Evolutionary conservation across 2,797 vertebrate species (phyloP).

Genomic region (Hippoglossus hippoglossus): DNA sequence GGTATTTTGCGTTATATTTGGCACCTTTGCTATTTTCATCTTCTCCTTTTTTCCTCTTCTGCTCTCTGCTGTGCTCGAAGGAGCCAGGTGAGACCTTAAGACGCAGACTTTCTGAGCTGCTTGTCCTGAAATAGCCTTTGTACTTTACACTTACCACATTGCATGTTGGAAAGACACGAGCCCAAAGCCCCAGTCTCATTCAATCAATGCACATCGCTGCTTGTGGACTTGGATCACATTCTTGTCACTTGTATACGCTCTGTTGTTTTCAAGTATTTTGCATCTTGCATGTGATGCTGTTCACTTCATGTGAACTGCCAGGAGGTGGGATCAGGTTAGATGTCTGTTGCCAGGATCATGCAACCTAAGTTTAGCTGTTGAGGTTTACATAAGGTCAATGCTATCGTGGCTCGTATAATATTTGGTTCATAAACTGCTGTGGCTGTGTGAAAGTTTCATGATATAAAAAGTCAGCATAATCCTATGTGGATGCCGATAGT

Average conservation of each 20-base stretch:
- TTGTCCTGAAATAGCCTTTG: conserved; percentile 46
- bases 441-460: neutral
- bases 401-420: conserved; percentile 1
- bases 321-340: conserved; percentile 12
- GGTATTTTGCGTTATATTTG: conserved; percentile 41
- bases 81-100: conserved; percentile 20
- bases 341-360: conserved; percentile 11
- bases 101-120: conserved; percentile 19
- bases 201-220: conserved; percentile 35
- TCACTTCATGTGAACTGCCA: conserved; percentile 9
- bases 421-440: neutral
- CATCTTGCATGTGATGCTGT: conserved; percentile 11
- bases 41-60: neutral
- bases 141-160: conserved; percentile 33
- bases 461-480: conserved; percentile 3
- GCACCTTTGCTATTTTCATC: conserved; percentile 10
- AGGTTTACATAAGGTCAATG: conserved; percentile 18
- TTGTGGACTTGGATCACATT: conserved; percentile 11
- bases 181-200: conserved; percentile 16
- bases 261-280: conserved; percentile 1
- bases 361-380: conserved; percentile 36
- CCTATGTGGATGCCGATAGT: conserved; percentile 11
- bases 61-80: conserved; percentile 7
- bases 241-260: conserved; percentile 15
- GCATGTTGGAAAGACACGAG: conserved; percentile 38